phyloP scores from a whole-genome alignment of 2,888 invertebrate species.

The Philaethria dido region DNA sequence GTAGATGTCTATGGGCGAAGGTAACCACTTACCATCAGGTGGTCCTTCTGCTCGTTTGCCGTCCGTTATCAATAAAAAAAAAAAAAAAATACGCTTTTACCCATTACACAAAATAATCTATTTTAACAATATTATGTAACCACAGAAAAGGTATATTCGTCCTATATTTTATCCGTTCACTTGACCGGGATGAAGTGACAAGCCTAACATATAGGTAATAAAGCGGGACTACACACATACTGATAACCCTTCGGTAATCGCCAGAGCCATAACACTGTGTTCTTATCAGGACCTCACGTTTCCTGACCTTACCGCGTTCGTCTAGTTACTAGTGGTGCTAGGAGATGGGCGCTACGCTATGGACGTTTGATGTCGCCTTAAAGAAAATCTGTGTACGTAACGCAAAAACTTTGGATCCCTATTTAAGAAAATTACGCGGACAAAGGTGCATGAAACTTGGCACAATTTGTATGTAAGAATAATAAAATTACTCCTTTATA shows the following conservation, averaged over 20 bases:
- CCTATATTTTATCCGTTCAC: not conserved
- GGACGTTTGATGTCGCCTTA: not conserved
- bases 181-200: not conserved
- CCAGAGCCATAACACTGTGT: slow-evolving; percentile 10
- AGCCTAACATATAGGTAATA: slow-evolving; percentile 10
- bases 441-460: too few relatives aligned
- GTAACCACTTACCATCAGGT: too few relatives aligned
- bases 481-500: too few relatives aligned
- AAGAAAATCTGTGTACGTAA: too few relatives aligned
- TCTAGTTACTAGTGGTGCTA: not conserved
- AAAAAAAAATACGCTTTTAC: too few relatives aligned
- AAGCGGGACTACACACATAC: not conserved
- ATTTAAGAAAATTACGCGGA: too few relatives aligned
- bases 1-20: too few relatives aligned
- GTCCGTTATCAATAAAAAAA: too few relatives aligned
- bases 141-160: not conserved
- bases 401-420: too few relatives aligned
- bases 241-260: slow-evolving; percentile 19
- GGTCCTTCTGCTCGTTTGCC: too few relatives aligned
- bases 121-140: not conserved
- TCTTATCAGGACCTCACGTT: slow-evolving; percentile 15
- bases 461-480: too few relatives aligned
- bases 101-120: not conserved
- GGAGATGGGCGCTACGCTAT: not conserved
- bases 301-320: not conserved